Percentiles rank a stretch among this genome's conserved stretches.
phyloP scores from a whole-genome alignment of 2,113 vertebrate species.

The Mixornis gularis region DNA sequence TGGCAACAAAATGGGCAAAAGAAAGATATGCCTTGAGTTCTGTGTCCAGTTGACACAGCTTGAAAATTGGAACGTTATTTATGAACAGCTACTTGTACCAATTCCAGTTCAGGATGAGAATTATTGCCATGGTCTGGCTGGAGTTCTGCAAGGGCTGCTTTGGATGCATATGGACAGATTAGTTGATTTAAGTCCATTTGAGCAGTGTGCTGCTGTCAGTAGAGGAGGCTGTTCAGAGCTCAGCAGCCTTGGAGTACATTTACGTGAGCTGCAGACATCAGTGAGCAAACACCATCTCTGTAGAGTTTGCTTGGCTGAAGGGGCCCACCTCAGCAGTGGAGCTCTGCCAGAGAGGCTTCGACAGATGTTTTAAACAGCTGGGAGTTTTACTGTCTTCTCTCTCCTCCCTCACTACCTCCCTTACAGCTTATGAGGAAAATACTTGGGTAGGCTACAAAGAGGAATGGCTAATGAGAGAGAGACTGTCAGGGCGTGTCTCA shows the following conservation, averaged over 20 bases:
- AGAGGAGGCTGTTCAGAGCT: not conserved
- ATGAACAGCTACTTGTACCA: not conserved
- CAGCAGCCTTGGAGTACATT: not conserved
- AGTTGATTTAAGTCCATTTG: not conserved
- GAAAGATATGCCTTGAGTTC: not conserved
- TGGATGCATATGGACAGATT: not conserved
- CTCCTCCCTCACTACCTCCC: not conserved
- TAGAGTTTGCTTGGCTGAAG: not conserved
- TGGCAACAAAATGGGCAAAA: not conserved
- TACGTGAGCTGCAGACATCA: not conserved
- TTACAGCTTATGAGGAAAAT: not conserved
- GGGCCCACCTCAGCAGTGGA: not conserved
- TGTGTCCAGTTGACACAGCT: not conserved
- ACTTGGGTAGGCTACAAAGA: not conserved
- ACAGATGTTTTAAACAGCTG: not conserved
- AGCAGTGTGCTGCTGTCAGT: not conserved
- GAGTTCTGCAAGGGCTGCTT: not conserved
- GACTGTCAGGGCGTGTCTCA: accelerated
- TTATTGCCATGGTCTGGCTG: not conserved
- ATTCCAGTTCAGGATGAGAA: not conserved
- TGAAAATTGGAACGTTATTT: not conserved
- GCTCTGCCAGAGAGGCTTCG: not conserved
- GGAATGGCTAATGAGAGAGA: not conserved
- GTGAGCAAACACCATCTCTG: not conserved
- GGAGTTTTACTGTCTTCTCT: not conserved